Base-by-base conservation (phyloP, 2,888 invertebrate species). In the Drosophila paranaensis region DNA sequence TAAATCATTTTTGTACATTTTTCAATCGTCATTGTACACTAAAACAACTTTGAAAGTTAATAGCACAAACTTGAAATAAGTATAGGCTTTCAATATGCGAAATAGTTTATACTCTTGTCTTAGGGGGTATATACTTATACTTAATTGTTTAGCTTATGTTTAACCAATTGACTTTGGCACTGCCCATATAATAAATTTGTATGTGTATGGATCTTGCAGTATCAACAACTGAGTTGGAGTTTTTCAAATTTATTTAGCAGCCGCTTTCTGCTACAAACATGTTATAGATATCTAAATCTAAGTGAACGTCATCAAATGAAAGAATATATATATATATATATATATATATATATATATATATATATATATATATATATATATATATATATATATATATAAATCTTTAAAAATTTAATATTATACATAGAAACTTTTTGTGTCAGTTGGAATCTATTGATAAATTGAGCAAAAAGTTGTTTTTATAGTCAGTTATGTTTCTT, bases 21-120 rank as follows among this genome's bases (percentile, higher is more conserved):
- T 27, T 37, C 13, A 27, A 37, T 54, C 11, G 25, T 37, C 35
- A 46, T 40, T 42, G n/a, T 16, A 0, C 39, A 10, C 33, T 65
- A 4, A 14, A 51, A 33, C 43, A 20, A 25, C 37, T 35, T 43
- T 40, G 16, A 14, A 20, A 68, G 8, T 9, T n/a, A 50, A 57
- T 69, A 33, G n/a, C 2, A 30, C 0, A 14, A 69, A 56, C 57
- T 69, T 69, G 40, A 48, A 48, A 37, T n/a, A 16, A 39, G 45
- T 67, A 45, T 45, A 14, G 9, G 30, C 11, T 67, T 45, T 14
- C n/a, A 39, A 11, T 40, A 5, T 27, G 35, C n/a, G 46, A 6
- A 6, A 14, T 39, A 9, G 13, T 8, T 27, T 11, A 25, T 53
- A 14, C 51, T 14, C 20, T 53, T 9, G 13, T 37, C 8, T 8